Evolutionary conservation across 2,888 invertebrate genomes (phyloP).

Genomic region (Nymphalis c-album): DNA sequence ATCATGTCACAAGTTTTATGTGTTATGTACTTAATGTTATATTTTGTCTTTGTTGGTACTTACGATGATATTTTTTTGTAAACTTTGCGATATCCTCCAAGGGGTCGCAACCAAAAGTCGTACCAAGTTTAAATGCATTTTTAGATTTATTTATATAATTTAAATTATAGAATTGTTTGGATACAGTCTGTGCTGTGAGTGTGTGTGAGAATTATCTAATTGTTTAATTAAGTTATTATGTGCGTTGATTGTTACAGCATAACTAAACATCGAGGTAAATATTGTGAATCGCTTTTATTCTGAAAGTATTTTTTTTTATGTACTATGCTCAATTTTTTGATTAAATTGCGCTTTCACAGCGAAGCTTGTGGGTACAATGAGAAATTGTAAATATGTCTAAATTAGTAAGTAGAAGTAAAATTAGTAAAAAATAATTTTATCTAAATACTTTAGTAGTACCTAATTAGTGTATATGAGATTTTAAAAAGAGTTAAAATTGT

Average conservation of each 20-base stretch:
- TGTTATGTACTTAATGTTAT: slow-evolving; percentile 74
- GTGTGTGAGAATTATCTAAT: slow-evolving; percentile 66
- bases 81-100: slow-evolving; percentile 55
- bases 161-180: slow-evolving; percentile 73
- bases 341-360: slow-evolving; percentile 76
- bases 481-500: slow-evolving; percentile 62
- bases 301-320: slow-evolving; percentile 28
- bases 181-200: slow-evolving; percentile 76
- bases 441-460: slow-evolving; percentile 73
- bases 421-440: slow-evolving; percentile 60
- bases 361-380: slow-evolving; percentile 68
- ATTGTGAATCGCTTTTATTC: slow-evolving; percentile 48
- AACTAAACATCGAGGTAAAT: slow-evolving; percentile 56
- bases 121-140: slow-evolving; percentile 80
- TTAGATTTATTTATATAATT: slow-evolving; percentile 78
- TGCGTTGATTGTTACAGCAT: slow-evolving; percentile 70
- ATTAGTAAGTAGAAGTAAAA: slow-evolving; percentile 73
- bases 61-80: slow-evolving; percentile 62
- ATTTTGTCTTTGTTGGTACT: slow-evolving; percentile 77
- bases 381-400: slow-evolving; percentile 75
- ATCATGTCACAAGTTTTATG: slow-evolving; percentile 77
- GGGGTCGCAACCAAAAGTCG: slow-evolving; percentile 60
- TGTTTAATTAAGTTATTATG: slow-evolving; percentile 79
- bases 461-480: slow-evolving; percentile 79
- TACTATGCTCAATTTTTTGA: slow-evolving; percentile 72